Evolutionary conservation across 2,113 vertebrate genomes (phyloP).

Genomic region (Halcyon senegalensis): DNA sequence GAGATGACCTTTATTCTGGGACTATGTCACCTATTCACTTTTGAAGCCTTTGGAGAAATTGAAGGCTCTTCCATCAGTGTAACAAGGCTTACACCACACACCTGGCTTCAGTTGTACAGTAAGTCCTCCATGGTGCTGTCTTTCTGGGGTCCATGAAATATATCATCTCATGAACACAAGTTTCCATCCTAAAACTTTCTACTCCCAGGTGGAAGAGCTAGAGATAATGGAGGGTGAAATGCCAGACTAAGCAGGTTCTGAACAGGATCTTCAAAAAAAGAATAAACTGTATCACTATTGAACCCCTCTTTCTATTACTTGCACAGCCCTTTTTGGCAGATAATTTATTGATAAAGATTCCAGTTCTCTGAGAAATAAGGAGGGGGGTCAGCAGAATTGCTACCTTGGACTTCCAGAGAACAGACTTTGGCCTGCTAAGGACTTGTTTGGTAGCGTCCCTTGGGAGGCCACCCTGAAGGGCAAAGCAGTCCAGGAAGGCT

Average conservation of each 20-base stretch:
- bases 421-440: not conserved
- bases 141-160: not conserved
- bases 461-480: not conserved
- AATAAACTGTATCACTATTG: not conserved
- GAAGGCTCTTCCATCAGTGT: not conserved
- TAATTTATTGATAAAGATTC: not conserved
- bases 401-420: not conserved
- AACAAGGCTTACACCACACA: not conserved
- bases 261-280: not conserved
- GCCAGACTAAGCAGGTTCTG: not conserved
- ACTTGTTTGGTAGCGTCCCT: not conserved
- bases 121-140: not conserved
- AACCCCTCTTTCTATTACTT: not conserved
- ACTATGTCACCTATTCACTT: not conserved
- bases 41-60: not conserved
- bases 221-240: not conserved
- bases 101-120: not conserved
- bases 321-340: not conserved
- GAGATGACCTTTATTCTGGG: not conserved
- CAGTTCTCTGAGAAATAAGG: not conserved
- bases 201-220: not conserved
- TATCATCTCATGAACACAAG: not conserved
- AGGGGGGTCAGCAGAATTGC: not conserved
- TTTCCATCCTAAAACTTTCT: not conserved
- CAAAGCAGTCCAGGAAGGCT: not conserved